Conservation (phyloP, 2,888 invertebrate genomes). For the Drosophila picticornis region DNA sequence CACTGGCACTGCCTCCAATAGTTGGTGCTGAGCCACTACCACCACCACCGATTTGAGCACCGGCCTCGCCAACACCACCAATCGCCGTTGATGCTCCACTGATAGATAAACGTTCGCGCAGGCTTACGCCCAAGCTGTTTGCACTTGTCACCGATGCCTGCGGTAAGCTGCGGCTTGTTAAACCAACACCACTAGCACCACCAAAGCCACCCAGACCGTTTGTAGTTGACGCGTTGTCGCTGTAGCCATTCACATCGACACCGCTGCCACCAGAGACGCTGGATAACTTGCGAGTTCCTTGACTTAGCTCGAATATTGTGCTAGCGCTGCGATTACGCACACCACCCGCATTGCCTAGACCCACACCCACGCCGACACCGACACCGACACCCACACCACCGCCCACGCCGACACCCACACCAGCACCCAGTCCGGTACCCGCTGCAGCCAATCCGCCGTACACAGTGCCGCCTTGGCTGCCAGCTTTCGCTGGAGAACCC, state of each 20-base stretch:
- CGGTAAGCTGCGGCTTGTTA: slow-evolving; percentile 18
- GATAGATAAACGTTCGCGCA: slow-evolving; percentile 71
- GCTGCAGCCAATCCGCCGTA: slow-evolving; percentile 28
- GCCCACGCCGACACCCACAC: slow-evolving; percentile 34
- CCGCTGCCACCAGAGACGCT: slow-evolving; percentile 22
- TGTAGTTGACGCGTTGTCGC: slow-evolving; percentile 39
- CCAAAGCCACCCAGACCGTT: slow-evolving; percentile 60
- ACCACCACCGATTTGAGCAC: slow-evolving; percentile 21
- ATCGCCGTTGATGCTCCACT: slow-evolving; percentile 51
- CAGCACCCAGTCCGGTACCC: slow-evolving; percentile 20
- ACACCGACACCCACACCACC: slow-evolving; percentile 33
- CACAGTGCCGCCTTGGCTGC: slow-evolving; percentile 64
- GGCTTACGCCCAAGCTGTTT: slow-evolving; percentile 44
- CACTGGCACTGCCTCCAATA: slow-evolving; percentile 50
- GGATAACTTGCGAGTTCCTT: slow-evolving; percentile 49
- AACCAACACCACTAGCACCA: slow-evolving; percentile 15
- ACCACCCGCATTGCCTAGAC: slow-evolving; percentile 47
- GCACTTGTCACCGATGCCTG: slow-evolving; percentile 35
- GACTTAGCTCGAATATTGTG: slow-evolving; percentile 70
- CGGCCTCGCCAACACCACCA: slow-evolving; percentile 30
- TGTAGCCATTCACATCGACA: slow-evolving; percentile 67
- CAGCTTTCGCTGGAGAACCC: slow-evolving; percentile 75
- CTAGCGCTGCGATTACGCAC: slow-evolving; percentile 71
- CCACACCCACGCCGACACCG: slow-evolving; percentile 37
- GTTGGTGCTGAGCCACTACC: slow-evolving; percentile 63